Evolutionary conservation across 1,140 invertebrate species (phyloP).

Genomic region (Scaptodrosophila lebanonensis): DNA sequence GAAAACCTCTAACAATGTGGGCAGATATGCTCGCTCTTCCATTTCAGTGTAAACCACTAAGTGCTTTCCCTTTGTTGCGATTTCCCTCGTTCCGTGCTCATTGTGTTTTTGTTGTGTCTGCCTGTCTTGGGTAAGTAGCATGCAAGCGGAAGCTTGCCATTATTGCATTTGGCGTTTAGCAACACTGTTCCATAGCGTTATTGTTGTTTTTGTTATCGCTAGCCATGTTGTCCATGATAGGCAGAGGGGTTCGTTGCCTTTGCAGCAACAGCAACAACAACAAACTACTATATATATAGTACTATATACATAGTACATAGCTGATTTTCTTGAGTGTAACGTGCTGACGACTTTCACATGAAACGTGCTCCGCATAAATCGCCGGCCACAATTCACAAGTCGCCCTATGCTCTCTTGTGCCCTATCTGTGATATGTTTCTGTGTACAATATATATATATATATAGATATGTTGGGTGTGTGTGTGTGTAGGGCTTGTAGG

Average conservation of each 20-base stretch:
- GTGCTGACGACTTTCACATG: slow-evolving; percentile 57
- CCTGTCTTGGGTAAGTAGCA: not conserved
- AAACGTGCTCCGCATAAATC: slow-evolving; percentile 60
- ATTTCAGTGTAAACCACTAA: slow-evolving; percentile 56
- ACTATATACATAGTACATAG: slow-evolving; percentile 1
- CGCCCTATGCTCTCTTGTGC: no score
- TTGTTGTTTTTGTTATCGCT: slow-evolving; percentile 31
- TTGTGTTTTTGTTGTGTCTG: slow-evolving; percentile 24
- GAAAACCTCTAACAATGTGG: not conserved
- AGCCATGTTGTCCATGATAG: no score
- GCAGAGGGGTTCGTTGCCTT: no score
- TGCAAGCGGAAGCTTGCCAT: slow-evolving; percentile 48
- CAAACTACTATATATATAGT: no score
- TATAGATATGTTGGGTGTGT: no score
- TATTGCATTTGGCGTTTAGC: slow-evolving; percentile 49
- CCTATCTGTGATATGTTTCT: no score
- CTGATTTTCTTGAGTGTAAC: slow-evolving; percentile 44
- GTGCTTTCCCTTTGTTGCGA: slow-evolving; percentile 62
- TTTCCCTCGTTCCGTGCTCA: slow-evolving; percentile 31
- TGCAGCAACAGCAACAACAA: no score
- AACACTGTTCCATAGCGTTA: slow-evolving; percentile 34
- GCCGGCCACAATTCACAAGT: no score
- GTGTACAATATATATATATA: no score
- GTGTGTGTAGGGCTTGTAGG: no score
- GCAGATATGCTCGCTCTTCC: not conserved